Percentiles rank a stretch among this genome's conserved stretches.
Evolutionary conservation across 2,888 invertebrate species (phyloP).

Genomic region (Hyppa rectilinea): DNA sequence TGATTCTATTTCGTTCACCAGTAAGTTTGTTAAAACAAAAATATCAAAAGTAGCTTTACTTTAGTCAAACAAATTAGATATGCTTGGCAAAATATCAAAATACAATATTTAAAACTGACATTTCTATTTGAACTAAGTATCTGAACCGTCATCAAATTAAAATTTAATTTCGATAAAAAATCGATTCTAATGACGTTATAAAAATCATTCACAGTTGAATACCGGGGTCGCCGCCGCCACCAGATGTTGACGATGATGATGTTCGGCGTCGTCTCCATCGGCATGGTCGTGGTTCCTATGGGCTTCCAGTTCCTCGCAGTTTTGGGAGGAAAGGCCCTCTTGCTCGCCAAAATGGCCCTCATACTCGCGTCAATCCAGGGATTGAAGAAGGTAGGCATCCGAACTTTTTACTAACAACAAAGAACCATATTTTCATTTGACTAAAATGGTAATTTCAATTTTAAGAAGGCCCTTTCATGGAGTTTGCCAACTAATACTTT

Average conservation of each 20-base stretch:
- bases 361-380: conserved; percentile 95
- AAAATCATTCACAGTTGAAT: conserved; percentile 76
- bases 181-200: background rate
- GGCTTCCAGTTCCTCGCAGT: conserved; percentile 96
- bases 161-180: background rate
- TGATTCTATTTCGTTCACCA: background rate
- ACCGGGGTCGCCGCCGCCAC: conserved; percentile 91
- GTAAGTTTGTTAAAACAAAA: background rate
- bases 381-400: conserved; percentile 92
- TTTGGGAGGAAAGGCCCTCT: conserved; percentile 94
- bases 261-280: conserved; percentile 94
- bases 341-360: conserved; percentile 95
- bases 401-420: background rate
- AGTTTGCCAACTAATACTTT: conserved; percentile 10
- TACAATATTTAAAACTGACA: background rate
- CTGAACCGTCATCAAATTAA: background rate
- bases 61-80: background rate
- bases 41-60: background rate
- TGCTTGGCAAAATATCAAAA: background rate
- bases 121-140: background rate
- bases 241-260: conserved; percentile 94
- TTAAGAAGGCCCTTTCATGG: background rate
- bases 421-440: background rate
- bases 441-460: conserved; percentile 3
- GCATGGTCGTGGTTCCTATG: conserved; percentile 94